A percentile compares a stretch with the other conserved stretches of the same genome.
phyloP scores from a whole-genome alignment of 1,140 invertebrate genomes.

The Saccostrea glomerata region DNA sequence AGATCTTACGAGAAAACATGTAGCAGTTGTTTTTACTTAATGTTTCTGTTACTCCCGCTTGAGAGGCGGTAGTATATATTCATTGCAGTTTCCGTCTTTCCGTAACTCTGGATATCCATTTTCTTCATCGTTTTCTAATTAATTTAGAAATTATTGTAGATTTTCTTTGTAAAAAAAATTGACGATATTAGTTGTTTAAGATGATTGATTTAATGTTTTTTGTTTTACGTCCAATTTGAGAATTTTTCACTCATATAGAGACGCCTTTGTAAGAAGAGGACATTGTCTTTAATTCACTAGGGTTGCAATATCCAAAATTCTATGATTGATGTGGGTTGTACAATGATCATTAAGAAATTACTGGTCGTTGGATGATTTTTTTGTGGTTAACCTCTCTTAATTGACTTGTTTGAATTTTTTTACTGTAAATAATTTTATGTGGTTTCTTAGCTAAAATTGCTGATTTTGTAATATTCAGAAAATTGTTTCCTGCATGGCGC shows the following conservation, averaged over 20 bases:
- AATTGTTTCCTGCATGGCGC: too few species aligned
- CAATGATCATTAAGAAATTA: background rate
- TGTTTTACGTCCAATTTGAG: background rate
- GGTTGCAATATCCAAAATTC: background rate
- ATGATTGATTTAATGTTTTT: background rate
- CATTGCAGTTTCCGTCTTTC: too few species aligned
- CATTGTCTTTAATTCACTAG: too few species aligned
- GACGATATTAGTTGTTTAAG: background rate
- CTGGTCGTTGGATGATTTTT: background rate
- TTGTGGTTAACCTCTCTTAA: background rate
- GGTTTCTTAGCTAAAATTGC: background rate
- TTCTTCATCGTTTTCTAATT: too few species aligned
- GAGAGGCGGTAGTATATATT: too few species aligned
- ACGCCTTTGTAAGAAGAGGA: too few species aligned
- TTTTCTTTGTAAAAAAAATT: background rate
- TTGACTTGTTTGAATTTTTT: background rate
- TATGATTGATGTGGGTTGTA: background rate
- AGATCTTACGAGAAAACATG: too few species aligned
- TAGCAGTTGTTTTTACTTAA: too few species aligned
- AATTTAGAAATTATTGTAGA: too few species aligned
- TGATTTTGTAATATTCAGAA: background rate
- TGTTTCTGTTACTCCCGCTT: too few species aligned
- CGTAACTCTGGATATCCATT: too few species aligned
- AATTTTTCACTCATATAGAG: too few species aligned
- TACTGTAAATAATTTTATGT: background rate